These are phyloP conservation scores for Hypselothyrea guttata DNA, from an alignment of 2,888 invertebrate genomes.

Conservation along the genomic window DNA sequence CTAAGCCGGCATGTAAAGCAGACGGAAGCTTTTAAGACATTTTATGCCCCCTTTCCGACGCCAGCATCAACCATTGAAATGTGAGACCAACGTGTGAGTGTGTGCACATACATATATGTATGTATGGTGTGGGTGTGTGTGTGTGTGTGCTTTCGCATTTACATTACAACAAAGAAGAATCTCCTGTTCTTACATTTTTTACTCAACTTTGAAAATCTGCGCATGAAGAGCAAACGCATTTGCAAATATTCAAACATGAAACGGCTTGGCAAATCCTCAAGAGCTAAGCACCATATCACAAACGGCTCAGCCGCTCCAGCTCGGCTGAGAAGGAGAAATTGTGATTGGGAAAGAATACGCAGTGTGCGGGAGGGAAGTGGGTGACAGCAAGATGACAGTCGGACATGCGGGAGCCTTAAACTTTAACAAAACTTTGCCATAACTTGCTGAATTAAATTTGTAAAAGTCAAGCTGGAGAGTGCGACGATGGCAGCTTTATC, in stretches of 20 bases:
- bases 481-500: constrained; percentile 41
- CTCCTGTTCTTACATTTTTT: neutral
- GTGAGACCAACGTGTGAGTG: constrained; percentile 10
- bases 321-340: neutral
- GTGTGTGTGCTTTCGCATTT: constrained; percentile 30
- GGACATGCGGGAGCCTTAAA: constrained; percentile 64
- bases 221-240: constrained; percentile 70
- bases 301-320: constrained; percentile 54
- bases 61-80: constrained; percentile 19
- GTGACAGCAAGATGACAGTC: constrained; percentile 58
- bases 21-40: constrained; percentile 74
- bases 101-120: neutral
- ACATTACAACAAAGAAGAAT: constrained; percentile 47
- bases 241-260: constrained; percentile 72
- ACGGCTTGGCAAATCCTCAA: constrained; percentile 70
- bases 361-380: neutral
- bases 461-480: constrained; percentile 60
- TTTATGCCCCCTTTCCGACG: constrained; percentile 24
- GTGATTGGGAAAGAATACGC: neutral
- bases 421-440: constrained; percentile 70
- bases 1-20: constrained; percentile 58
- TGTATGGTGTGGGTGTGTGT: constrained; percentile 6
- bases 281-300: constrained; percentile 74
- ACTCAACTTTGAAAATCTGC: constrained; percentile 47
- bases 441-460: constrained; percentile 73